Base-by-base conservation (phyloP, 1,140 invertebrate species). In the Atta cephalotes region DNA sequence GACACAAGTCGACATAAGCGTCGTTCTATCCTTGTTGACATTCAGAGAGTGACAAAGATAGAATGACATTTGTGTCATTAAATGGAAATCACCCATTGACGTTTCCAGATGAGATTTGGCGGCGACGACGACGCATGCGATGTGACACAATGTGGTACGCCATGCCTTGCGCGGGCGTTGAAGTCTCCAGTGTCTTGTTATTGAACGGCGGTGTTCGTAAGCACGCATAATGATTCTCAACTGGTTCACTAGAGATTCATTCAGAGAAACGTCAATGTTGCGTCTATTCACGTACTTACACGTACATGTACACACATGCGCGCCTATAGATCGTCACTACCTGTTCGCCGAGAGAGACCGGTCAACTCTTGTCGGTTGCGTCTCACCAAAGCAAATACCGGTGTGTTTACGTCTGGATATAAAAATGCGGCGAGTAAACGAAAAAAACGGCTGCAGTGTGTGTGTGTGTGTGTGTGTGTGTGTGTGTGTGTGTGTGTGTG, bases 231-330 rank as follows among this genome's bases (percentile, higher is more conserved):
- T 91, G 92, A 91, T 92, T 93, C 91, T 92, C 91, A 92, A 92
- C 92, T 91, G 89, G 91, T 93, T 92, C 86, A 66, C 85, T 16
- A 51, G 82, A 89, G 91, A 90, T 92, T 93, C 92, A 93, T 92
- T 93, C 90, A 92, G 85, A 84, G 87, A 88, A 80, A 88, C 85
- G 68, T 88, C 85, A 87, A 86, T 79, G 87, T 79, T 87, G 87
- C 82, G 76, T 86, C 87, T 86, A 79, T 88, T 78, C 51, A 87
- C 53, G 63, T 49, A 62, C 14, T n/a, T 72, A 71, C 51, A 45
- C 49, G 31, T 56, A 39, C 14, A n/a, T 35, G 31, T 49, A 21
- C 12, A 58, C 53, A 49, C 25, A 56, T 35, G 80, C 53, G 39
- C 68, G 56, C 18, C 28, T 85, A 66, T 79, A 66, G 72, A 79